Base-by-base conservation (phyloP, 1,140 invertebrate species). In the Lordiphosa stackelbergi region DNA sequence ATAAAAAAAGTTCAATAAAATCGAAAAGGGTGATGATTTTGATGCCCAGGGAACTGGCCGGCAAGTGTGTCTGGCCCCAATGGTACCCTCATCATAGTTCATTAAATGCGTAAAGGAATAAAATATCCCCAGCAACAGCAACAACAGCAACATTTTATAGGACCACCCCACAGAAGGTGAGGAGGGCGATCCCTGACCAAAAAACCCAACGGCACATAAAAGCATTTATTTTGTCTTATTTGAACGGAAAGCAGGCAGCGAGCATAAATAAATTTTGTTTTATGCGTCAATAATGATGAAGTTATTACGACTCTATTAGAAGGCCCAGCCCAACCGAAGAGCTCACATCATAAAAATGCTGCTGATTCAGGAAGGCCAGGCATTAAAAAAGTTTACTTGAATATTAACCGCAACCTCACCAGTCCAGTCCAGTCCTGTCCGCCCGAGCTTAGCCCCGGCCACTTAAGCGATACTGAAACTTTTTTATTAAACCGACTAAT, bases 261-360 rank as follows among this genome's bases (percentile, higher is more conserved):
- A 75, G 61, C 72, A 75, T 75, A 83, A 83, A 83, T 83, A 83
- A 83, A 83, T 83, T 83, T 83, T 72, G 73, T 83, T 83, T 83
- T 83, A 83, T 83, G 77, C 77, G 77, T 65, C 77, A 83, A 83
- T 83, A 83, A 83, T 83, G 77, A 83, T 83, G 77, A 83, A 83
- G 77, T 83, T 83, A 77, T 83, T 83, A 83, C 74, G 77, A 83
- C 77, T 83, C 81, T 83, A 83, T 83, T 83, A 83, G 77, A 65
- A 65, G 60, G 57, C 55, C 34, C 34, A 13, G n/a, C 13, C 31
- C 34, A 57, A 54, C 59, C 42, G n/a, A 68, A 41, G 42, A 57
- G 57, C 24, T 24, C 65, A 65, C 63, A 72, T 62, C 74, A 70
- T 78, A 78, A 81, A 83, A 83, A 64, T 64, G 53, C 28, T 51